Conservation (phyloP, 2,888 invertebrate species). For the Camponotus fellah region DNA sequence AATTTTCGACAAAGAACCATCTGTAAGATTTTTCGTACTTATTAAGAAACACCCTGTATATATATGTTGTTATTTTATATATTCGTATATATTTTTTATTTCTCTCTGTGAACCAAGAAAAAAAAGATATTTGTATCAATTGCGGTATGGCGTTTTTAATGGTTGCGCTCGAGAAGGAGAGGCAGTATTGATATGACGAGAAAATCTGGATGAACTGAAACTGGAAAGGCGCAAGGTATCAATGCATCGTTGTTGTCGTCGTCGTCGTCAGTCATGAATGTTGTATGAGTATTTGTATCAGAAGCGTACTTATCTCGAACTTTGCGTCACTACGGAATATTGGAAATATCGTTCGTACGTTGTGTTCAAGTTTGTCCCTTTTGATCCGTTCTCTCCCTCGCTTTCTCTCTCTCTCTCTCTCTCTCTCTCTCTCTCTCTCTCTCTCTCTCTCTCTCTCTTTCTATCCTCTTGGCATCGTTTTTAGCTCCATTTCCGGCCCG, state of each 20-base stretch:
- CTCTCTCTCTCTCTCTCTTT: background rate
- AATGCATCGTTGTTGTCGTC: slow-evolving; percentile 37
- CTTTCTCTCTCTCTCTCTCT: background rate
- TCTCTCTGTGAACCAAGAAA: background rate
- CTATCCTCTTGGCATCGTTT: background rate
- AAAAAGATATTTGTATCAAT: slow-evolving; percentile 32
- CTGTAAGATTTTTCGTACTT: too few relatives aligned
- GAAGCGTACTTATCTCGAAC: slow-evolving; percentile 64
- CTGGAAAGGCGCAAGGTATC: slow-evolving; percentile 61
- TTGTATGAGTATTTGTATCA: slow-evolving; percentile 72
- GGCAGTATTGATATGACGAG: slow-evolving; percentile 61
- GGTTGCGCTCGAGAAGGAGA: slow-evolving; percentile 20
- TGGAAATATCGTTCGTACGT: slow-evolving; percentile 69
- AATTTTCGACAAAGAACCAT: too few relatives aligned
- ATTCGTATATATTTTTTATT: background rate
- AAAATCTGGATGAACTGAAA: slow-evolving; percentile 64
- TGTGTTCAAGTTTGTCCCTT: background rate
- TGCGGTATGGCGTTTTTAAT: slow-evolving; percentile 17
- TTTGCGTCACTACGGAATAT: slow-evolving; percentile 65
- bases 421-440: background rate
- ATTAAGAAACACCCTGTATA: background rate
- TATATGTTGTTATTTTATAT: background rate
- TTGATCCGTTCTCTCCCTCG: background rate
- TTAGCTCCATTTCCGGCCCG: slow-evolving; percentile 44
- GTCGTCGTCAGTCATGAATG: slow-evolving; percentile 70